Base-by-base conservation (phyloP, 2,888 invertebrate genomes). In the Polietes domitor region DNA sequence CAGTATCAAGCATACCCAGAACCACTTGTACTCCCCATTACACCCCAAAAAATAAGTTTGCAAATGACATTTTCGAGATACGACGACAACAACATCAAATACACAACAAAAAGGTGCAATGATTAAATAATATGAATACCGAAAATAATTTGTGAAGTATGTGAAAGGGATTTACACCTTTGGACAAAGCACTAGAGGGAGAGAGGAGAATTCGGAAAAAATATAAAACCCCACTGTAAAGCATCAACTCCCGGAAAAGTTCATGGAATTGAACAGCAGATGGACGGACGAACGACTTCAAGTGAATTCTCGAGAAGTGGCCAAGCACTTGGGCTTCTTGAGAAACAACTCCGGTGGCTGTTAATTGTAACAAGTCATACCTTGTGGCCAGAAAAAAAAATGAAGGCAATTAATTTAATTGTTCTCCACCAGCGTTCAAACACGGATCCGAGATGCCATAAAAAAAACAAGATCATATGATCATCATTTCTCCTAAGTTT, bases 31-130 rank as follows among this genome's bases (percentile, higher is more conserved):
- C 88, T 87, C 86, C 88, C 37, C 32, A 9, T 43, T 68, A 21
- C 68, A 68, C 10, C 41, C 86, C 87, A 88, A 87, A 85, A 87
- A 87, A 85, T 87, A 87, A 82, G 82, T 87, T 86, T 89, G 88
- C 89, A 90, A 89, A 89, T 90, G 90, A 90, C 90, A 88, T 87
- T 87, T 88, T 87, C 78, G 79, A 41, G 21, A 41, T 19, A 41
- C 37, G 12, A 41, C 65, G 10, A 5, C 41, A 21, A 41, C 17
- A 19, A 32, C 63, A n/a, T 17, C 37, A 63, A n/a, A n/a, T n/a
- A 28, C 61, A 61, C 32, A 15, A 72, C 55, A 72, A 74, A 80
- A 76, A 74, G 41, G 21, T 65, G 10, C 73, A 80, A 80, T 55
- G 53, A 53, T 58, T 65, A 50, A 50, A 76, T 37, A 76, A 55